These are phyloP conservation scores for Cephalopachus bancanus DNA, from an alignment of 2,797 vertebrate species.

Conservation along the genomic window DNA sequence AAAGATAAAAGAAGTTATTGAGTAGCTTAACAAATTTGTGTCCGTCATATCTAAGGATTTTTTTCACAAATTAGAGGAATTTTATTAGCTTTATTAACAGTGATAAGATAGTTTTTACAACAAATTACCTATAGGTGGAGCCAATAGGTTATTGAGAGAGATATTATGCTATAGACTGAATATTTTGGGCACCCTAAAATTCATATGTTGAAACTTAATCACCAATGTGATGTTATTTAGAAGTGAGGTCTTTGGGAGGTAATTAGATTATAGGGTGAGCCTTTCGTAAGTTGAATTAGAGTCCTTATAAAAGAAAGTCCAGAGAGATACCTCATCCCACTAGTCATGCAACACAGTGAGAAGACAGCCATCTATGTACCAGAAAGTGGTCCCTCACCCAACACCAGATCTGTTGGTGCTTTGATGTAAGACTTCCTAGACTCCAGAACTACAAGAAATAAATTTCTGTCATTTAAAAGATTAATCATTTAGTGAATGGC, in stretches of 20 bases:
- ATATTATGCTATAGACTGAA: background rate
- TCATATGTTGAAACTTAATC: background rate
- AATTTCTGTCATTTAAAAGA: background rate
- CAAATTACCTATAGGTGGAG: background rate
- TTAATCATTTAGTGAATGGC: background rate
- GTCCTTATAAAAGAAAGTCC: background rate
- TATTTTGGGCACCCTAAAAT: background rate
- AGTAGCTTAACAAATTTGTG: background rate
- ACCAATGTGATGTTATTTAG: background rate
- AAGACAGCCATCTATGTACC: background rate
- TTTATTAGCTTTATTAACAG: background rate
- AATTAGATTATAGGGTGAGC: background rate
- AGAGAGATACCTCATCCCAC: background rate
- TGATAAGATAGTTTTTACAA: slow-evolving; percentile 26
- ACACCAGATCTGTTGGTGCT: background rate
- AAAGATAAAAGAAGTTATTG: background rate
- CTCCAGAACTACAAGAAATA: background rate
- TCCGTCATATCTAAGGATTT: background rate
- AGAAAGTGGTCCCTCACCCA: too few relatives aligned
- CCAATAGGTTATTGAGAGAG: background rate
- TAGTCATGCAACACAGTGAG: background rate
- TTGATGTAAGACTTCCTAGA: background rate
- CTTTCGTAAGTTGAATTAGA: background rate
- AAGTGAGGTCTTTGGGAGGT: background rate
- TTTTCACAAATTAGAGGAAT: background rate